Evolutionary conservation across 2,888 invertebrate genomes (phyloP).

Genomic region (Ectobius pallidus): DNA sequence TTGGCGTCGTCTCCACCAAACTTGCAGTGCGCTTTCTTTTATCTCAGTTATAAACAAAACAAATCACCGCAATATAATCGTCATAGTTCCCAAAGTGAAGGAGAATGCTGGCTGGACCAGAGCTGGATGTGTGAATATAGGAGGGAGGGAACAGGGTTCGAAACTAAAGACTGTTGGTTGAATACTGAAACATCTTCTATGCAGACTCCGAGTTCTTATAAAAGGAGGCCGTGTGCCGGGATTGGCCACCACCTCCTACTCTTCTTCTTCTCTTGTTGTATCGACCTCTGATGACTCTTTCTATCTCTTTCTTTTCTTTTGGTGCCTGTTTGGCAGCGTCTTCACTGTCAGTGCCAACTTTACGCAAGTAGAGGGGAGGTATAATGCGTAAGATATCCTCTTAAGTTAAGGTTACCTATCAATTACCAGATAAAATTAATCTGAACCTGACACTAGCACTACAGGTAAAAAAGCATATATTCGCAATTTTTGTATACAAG

Average conservation of each 20-base stretch:
- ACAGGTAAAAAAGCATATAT: no score
- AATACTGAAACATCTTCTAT: constrained; percentile 15
- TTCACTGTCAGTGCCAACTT: constrained; percentile 25
- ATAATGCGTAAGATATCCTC: no score
- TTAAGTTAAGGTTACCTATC: no score
- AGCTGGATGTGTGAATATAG: background rate
- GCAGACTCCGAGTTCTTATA: constrained; percentile 2
- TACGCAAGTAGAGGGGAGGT: background rate
- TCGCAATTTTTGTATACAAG: no score
- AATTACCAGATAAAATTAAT: no score
- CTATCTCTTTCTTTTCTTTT: background rate
- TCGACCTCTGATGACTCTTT: background rate
- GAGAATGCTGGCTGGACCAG: background rate
- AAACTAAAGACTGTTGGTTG: background rate
- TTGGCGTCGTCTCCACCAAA: background rate
- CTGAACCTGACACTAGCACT: no score
- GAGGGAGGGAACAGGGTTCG: background rate
- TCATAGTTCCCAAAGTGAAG: background rate
- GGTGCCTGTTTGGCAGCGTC: background rate
- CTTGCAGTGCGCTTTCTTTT: background rate
- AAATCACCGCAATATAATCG: background rate
- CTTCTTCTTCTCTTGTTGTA: background rate
- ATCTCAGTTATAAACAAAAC: background rate
- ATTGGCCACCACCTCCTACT: background rate
- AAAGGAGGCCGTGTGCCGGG: background rate